These are phyloP conservation scores for Parasteatoda lunata DNA, from an alignment of 2,888 invertebrate genomes.

Conservation along the genomic window DNA sequence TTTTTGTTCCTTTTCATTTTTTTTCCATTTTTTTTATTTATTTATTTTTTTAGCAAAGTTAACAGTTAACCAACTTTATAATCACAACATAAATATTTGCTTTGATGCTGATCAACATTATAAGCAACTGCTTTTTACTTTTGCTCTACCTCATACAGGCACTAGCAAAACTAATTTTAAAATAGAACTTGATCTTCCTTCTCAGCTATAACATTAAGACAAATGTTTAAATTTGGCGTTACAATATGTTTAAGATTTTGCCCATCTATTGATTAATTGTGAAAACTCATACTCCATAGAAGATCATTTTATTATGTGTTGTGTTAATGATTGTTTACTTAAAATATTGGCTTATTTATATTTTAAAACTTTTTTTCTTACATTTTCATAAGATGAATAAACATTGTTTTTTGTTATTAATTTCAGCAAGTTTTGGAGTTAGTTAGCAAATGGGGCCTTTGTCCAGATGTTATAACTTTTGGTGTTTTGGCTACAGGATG, in stretches of 20 bases:
- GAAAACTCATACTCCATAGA: background rate
- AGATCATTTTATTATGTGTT: background rate
- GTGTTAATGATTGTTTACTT: background rate
- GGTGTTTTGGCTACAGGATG: constrained; percentile 89
- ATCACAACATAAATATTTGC: too few relatives aligned
- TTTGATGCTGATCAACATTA: too few relatives aligned
- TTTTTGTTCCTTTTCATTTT: too few relatives aligned
- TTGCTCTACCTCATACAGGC: too few relatives aligned
- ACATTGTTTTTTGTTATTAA: constrained; percentile 22
- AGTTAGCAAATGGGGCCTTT: constrained; percentile 75
- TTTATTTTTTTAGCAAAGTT: too few relatives aligned
- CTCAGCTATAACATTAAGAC: too few relatives aligned
- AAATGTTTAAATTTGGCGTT: background rate
- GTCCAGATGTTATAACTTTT: constrained; percentile 87
- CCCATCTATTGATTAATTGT: background rate
- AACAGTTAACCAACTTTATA: too few relatives aligned
- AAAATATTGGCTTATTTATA: background rate
- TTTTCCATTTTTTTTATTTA: too few relatives aligned
- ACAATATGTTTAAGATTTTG: background rate
- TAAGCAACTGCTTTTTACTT: too few relatives aligned
- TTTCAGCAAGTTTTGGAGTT: constrained; percentile 76
- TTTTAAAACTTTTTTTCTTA: background rate
- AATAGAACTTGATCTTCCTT: too few relatives aligned
- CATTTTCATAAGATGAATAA: background rate
- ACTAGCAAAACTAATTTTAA: too few relatives aligned